These are phyloP conservation scores for Aphelenchoides fujianensis DNA, from an alignment of 1,140 invertebrate species.

Conservation along the genomic window DNA sequence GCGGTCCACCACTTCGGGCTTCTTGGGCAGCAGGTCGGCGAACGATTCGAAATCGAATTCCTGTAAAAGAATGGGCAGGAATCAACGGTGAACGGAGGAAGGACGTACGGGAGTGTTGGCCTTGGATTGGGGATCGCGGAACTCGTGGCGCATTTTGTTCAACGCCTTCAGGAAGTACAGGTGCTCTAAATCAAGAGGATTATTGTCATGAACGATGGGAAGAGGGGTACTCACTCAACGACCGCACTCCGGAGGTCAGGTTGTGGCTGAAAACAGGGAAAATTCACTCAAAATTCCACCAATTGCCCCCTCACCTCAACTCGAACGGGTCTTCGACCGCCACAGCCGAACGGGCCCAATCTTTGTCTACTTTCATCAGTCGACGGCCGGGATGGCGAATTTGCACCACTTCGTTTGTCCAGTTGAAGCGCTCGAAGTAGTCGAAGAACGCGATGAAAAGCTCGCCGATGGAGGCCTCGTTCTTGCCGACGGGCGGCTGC, in stretches of 20 bases:
- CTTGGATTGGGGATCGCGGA: neutral
- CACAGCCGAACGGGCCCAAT: neutral
- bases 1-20: neutral
- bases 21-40: neutral
- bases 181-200: too few species aligned
- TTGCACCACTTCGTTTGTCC: slow-evolving; percentile 14
- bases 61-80: too few species aligned
- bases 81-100: too few species aligned
- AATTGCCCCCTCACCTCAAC: too few species aligned
- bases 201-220: too few species aligned
- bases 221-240: too few species aligned
- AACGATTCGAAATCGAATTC: neutral
- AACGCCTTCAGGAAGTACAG: neutral
- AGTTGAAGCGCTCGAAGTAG: slow-evolving; percentile 20
- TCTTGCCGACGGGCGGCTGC: too few species aligned
- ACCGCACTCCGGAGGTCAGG: slow-evolving; percentile 20
- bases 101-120: neutral
- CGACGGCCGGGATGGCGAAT: slow-evolving; percentile 3
- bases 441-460: slow-evolving; percentile 21
- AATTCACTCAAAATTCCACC: too few species aligned
- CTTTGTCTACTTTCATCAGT: neutral
- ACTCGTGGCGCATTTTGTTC: neutral
- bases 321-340: slow-evolving; percentile 33
- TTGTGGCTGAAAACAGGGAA: too few species aligned
- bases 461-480: slow-evolving; percentile 11